Base-by-base conservation (phyloP, 2,113 vertebrate genomes). In the Burhinus oedicnemus region DNA sequence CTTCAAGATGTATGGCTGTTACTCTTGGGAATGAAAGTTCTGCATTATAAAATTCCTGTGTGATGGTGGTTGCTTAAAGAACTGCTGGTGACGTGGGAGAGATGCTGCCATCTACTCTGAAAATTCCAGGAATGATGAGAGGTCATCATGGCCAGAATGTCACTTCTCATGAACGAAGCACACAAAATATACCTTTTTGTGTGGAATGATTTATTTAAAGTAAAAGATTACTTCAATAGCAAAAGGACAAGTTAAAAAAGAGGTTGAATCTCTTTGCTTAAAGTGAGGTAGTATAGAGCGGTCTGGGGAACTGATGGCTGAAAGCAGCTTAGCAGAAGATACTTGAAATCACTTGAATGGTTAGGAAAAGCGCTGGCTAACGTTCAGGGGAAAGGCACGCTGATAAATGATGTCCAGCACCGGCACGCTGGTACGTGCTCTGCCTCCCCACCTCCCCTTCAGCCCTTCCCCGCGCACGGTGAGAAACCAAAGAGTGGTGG, bases 331-430 rank as follows among this genome's bases (percentile, higher is more conserved):
- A 3, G 52, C 7, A 16, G 54, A 22, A 77, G 32, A 21, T 15
- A 64, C 44, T 27, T 13, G 44, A 27, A 69, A 25, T 2, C 7
- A 0, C 58, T 29, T 0, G 0, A 4, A 32, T 5, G 30, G 44
- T 8, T 70, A 5, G 1, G 4, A 21, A 7, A 34, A 38, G 40
- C 0, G 1, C 76, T 64, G 80, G 57, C 7, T 36, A 0, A 6
- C 0, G 3, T 1, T 17, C 14, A 4, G 72, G 22, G 25, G 68
- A 9, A 6, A 34, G 40, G 18, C 11, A 1, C 0, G 22, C 51
- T 40, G 70, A 22, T 29, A 9, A 38, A 1, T 0, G 65, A 2
- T 3, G 32, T 3, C 11, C 21, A 27, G 30, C 11, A 3, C 6
- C 17, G 1, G 45, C 32, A 0, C 6, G 44, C 47, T 17, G 20